phyloP scores from a whole-genome alignment of 2,888 invertebrate genomes.

The Oligia strigilis region DNA sequence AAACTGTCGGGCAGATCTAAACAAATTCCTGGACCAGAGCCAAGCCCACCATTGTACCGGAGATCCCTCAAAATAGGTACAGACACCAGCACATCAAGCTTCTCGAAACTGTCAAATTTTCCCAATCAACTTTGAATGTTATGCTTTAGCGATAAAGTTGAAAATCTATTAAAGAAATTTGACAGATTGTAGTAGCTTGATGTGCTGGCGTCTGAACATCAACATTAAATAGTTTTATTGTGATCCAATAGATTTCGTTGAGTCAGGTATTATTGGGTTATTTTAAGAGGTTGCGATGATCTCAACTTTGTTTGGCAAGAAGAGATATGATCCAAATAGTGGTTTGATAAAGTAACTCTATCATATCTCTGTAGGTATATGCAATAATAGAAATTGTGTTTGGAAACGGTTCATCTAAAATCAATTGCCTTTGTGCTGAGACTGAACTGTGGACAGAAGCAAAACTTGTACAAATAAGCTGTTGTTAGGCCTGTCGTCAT shows the following conservation, averaged over 20 bases:
- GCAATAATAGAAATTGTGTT: neutral
- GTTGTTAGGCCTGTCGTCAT: no score
- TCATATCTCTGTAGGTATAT: neutral
- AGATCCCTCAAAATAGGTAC: conserved; percentile 77
- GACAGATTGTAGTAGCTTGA: no score
- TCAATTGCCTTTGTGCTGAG: neutral
- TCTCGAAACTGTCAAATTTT: no score
- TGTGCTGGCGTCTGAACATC: conserved; percentile 47
- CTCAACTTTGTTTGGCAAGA: conserved; percentile 9
- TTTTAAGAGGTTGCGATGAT: conserved; percentile 35
- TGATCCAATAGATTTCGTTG: conserved; percentile 73
- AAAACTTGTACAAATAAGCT: neutral
- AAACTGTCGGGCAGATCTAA: conserved; percentile 66
- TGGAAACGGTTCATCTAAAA: neutral
- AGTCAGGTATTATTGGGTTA: conserved; percentile 53
- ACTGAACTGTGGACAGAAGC: no score
- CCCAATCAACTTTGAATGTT: no score
- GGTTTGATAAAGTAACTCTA: neutral
- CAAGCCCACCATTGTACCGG: conserved; percentile 70
- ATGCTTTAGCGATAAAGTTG: no score
- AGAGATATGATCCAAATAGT: neutral
- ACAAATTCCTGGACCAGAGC: conserved; percentile 78
- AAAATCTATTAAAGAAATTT: no score
- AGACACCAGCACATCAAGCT: no score
- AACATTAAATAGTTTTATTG: conserved; percentile 68